Base-by-base conservation (phyloP, 2,888 invertebrate genomes). In the Ashinkailepas kermadecensis region DNA sequence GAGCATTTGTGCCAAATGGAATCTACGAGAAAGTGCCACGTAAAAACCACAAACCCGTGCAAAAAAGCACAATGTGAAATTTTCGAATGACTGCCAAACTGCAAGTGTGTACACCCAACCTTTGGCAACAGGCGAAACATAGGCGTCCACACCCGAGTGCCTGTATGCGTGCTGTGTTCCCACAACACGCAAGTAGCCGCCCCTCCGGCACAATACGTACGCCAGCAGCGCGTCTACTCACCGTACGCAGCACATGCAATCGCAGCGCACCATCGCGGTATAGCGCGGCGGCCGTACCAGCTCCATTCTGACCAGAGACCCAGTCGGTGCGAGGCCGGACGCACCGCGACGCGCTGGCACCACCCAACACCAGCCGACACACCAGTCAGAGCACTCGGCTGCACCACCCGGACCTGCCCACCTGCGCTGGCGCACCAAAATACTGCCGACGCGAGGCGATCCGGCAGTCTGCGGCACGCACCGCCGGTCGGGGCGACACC, bases 221-320 rank as follows among this genome's bases (percentile, higher is more conserved):
- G 15, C 11, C 59, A 59, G 15, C 59, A 59, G 59, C n/a, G 25
- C 21, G 39, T 39, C 39, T 39, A 74, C 74, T 74, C 74, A 74
- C 74, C 74, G 74, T 10, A 74, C 2, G 21, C 74, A 74, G 56
- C 74, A 74, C 10, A 74, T 74, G 21, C 74, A 74, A 56, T 74
- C 0, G 21, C 74, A 74, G 74, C 74, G 74, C 56, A n/a, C 54
- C 74, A 56, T 56, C 21, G 56, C 39, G 70, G 12, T 13, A 10
- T 23, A 15, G 7, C 62, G 62, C 18, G 65, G 9, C 21, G 56
- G 9, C 54, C 56, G 54, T 21, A 56, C 54, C 54, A 74, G 56
- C 18, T 74, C 74, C 74, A 74, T 74, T 21, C 74, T 21, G 15
- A 56, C 54, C 56, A 12, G 23, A 13, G 23, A 11, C 59, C 59